A percentile compares a stretch with the other conserved stretches of the same genome.
Evolutionary conservation across 2,888 invertebrate species (phyloP).

Genomic region (Aphidius colemani): DNA sequence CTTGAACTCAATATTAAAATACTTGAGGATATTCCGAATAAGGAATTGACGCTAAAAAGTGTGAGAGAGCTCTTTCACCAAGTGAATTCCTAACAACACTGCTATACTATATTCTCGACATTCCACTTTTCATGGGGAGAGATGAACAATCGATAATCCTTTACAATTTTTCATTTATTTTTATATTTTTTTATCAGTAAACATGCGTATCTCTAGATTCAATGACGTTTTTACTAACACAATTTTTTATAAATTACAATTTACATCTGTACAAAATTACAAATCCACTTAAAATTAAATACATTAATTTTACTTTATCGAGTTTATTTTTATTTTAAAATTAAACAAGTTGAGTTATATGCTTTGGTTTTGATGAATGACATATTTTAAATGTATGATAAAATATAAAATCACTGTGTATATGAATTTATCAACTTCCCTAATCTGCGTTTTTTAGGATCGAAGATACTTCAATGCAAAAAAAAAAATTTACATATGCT

Average conservation of each 20-base stretch:
- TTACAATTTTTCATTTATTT: no score
- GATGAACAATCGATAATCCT: no score
- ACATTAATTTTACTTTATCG: no score
- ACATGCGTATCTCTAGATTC: no score
- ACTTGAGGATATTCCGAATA: constrained; percentile 22
- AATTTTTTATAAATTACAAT: no score
- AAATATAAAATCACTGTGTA: constrained; percentile 7
- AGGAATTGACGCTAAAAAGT: constrained; percentile 1
- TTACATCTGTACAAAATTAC: no score
- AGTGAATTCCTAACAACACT: background rate
- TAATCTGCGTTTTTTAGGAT: no score
- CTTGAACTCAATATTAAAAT: constrained; percentile 23
- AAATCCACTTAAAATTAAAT: no score
- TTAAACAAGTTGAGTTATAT: no score
- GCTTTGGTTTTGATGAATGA: background rate
- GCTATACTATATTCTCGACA: background rate
- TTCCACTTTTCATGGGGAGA: background rate
- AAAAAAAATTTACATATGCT: constrained; percentile 27
- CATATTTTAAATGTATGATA: background rate
- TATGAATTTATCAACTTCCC: background rate
- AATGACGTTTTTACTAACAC: no score
- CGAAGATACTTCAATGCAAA: background rate
- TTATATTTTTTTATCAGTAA: no score
- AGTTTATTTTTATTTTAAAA: no score
- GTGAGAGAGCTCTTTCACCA: background rate